A percentile compares a stretch with the other conserved stretches of the same genome.
These are phyloP conservation scores for Eupithecia subumbrata DNA, from an alignment of 2,888 invertebrate genomes.

Conservation along the genomic window DNA sequence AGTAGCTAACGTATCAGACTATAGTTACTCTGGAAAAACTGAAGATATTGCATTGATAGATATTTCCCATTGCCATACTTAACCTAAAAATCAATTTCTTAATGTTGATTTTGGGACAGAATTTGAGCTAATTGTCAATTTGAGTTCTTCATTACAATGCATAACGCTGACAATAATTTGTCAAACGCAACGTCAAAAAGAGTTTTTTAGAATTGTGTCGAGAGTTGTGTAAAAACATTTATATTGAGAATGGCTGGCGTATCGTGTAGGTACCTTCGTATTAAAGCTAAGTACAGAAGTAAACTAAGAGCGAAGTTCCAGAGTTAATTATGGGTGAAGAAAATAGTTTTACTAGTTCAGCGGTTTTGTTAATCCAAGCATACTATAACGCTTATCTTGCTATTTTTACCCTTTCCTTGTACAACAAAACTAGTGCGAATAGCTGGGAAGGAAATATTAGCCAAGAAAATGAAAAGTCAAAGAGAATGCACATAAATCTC, in stretches of 20 bases:
- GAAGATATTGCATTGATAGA: not conserved
- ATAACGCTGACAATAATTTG: not conserved
- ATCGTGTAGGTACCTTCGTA: not conserved
- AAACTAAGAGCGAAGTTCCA: slow-evolving; percentile 7
- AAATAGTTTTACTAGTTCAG: slow-evolving; percentile 22
- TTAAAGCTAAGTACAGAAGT: not conserved
- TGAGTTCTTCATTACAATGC: not conserved
- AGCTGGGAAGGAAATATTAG: slow-evolving; percentile 42
- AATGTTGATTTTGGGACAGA: not conserved
- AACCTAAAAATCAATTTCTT: not conserved
- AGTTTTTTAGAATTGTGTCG: not conserved
- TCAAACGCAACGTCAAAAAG: not conserved
- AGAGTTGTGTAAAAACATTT: not conserved
- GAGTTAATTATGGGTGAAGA: slow-evolving; percentile 14
- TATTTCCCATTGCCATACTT: not conserved
- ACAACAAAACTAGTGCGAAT: slow-evolving; percentile 38
- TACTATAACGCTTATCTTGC: slow-evolving; percentile 34
- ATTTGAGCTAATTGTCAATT: not conserved
- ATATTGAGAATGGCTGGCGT: not conserved
- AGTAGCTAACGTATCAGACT: slow-evolving; percentile 8
- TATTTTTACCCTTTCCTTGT: slow-evolving; percentile 33
- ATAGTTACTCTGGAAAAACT: not conserved
- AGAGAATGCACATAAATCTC: slow-evolving; percentile 35
- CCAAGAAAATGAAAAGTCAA: slow-evolving; percentile 43
- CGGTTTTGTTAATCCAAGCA: slow-evolving; percentile 19